These are phyloP conservation scores for Saguinus midas DNA, from an alignment of 2,113 vertebrate species.

Conservation along the genomic window DNA sequence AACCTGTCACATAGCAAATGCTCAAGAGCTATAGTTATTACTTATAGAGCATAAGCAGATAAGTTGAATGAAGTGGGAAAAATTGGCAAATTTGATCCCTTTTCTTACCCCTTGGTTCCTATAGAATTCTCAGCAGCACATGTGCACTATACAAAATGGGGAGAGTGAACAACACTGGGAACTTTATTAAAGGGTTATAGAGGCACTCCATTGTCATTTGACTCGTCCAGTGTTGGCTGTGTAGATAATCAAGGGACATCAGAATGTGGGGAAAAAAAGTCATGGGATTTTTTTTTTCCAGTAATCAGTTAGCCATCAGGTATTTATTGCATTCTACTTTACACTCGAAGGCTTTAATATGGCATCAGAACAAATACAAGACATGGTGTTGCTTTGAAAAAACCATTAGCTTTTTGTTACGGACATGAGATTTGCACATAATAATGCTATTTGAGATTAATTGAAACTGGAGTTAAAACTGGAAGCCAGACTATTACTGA, in stretches of 20 bases:
- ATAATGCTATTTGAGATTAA: background rate
- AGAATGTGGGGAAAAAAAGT: background rate
- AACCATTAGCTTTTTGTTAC: constrained; percentile 5
- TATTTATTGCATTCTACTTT: constrained; percentile 25
- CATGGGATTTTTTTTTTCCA: background rate
- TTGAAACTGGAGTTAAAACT: background rate
- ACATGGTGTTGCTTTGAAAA: background rate
- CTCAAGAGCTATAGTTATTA: background rate
- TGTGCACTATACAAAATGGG: background rate
- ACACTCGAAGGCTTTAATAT: background rate
- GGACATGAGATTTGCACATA: background rate
- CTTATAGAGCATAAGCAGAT: background rate
- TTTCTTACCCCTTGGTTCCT: background rate
- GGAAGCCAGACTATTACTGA: background rate
- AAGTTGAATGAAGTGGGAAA: background rate
- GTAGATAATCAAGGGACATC: background rate
- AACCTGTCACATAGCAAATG: background rate
- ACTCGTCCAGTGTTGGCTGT: background rate
- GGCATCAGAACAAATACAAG: background rate
- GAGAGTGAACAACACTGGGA: background rate
- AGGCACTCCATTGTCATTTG: background rate
- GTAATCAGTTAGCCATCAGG: background rate
- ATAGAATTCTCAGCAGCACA: background rate
- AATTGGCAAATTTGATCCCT: background rate
- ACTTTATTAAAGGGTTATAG: background rate